Evolutionary conservation across 2,888 invertebrate genomes (phyloP), one percentile per base, ranked within the genome.

Genomic region (Choreutis nemorana): DNA sequence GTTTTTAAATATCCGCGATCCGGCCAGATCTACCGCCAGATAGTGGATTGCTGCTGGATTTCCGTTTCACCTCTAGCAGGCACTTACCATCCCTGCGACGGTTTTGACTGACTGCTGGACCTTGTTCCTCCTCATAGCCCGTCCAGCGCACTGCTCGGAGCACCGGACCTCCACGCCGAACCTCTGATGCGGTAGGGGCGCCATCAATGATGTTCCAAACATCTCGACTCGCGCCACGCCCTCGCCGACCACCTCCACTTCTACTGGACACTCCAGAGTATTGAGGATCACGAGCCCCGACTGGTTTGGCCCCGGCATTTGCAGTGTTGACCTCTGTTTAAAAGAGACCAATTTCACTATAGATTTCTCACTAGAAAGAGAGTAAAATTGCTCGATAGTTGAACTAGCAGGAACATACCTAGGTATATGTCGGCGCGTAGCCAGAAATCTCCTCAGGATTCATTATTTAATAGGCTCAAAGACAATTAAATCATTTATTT

Each of bases 281-380:
- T 89, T 89, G 41, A 88, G 61, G 14, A 87, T 53, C 33, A 85
- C 82, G 26, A 88, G 42, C 1, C 84, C 83, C 0, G 84, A 68
- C 32, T 71, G 58, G 25, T 63, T 55, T 16, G 56, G 59, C 2
- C 57, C 53, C 2, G 77, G 77, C 7, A 57, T 44, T 60, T 78
- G 77, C 3, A 78, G 45, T 0, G 77, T 75, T 0, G 77, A 77
- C 2, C 73, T 63, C 77, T 77, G 31, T 1, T n/a, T n/a, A n/a
- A n/a, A n/a, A 34, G 26, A 27, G 9, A n/a, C 12, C 8, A n/a
- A 14, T 9, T 23, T 23, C 10, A 11, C 12, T 23, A 11, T 23
- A 23, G 23, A 23, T 23, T 11, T 3, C 22, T 3, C 22, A 9
- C 6, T n/a, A 21, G 10, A 9, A n/a, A 21, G 3, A 14, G 12